Percentiles rank a stretch among this genome's conserved stretches.
phyloP scores from a whole-genome alignment of 2,113 vertebrate genomes.

The Poeciliopsis prolifica region DNA sequence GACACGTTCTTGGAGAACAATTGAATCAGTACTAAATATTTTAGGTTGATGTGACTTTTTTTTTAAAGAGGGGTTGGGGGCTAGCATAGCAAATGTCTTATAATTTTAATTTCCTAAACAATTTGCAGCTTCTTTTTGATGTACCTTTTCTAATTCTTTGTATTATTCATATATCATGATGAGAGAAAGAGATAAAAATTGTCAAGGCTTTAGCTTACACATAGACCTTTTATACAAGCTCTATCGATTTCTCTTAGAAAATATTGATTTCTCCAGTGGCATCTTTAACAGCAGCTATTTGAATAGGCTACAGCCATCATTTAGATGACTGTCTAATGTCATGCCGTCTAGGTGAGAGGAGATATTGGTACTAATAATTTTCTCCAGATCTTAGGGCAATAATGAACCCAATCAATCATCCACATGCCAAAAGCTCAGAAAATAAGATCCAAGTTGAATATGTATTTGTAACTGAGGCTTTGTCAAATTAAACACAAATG shows the following conservation, averaged over 20 bases:
- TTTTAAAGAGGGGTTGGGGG: not conserved
- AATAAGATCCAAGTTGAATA: constrained; percentile 15
- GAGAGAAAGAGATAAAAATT: too few relatives aligned
- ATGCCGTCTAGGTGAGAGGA: constrained; percentile 15
- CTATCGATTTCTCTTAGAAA: not conserved
- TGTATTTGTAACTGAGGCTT: not conserved
- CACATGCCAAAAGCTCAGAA: not conserved
- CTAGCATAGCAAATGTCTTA: too few relatives aligned
- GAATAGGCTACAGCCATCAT: not conserved
- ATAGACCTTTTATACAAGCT: not conserved
- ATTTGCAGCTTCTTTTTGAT: too few relatives aligned
- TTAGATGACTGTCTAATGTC: not conserved
- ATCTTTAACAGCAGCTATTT: not conserved
- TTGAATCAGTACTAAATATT: not conserved
- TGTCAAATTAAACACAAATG: not conserved
- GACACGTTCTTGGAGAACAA: not conserved
- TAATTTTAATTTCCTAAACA: too few relatives aligned
- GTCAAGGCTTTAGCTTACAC: not conserved
- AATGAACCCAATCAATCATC: constrained; percentile 24
- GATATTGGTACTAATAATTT: constrained; percentile 28
- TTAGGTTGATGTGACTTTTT: not conserved
- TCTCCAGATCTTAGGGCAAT: constrained; percentile 10
- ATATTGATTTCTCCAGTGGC: not conserved
- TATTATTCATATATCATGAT: too few relatives aligned
- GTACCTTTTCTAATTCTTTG: too few relatives aligned